Evolutionary conservation across 2,888 invertebrate species (phyloP), one percentile per base, ranked within the genome.

Genomic region (Drosophila quinaria): DNA sequence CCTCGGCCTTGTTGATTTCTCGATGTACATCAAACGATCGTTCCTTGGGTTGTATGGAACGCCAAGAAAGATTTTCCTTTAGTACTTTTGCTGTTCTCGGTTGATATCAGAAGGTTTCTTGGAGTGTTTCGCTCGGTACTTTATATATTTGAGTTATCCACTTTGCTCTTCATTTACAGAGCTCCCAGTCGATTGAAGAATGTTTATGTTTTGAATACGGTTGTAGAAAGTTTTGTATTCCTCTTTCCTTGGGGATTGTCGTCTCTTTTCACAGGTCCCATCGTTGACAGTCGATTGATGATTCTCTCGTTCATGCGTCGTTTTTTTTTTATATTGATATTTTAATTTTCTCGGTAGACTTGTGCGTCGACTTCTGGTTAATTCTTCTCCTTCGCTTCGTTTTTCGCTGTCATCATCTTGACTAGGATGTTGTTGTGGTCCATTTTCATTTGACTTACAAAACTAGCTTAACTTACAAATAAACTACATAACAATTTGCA

Each of bases 401-500:
- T 25, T 35, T 13, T 41, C 17, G n/a, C 8, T 17, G 44, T 39
- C 39, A 11, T 41, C 58, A 22, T 49, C 42, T 47, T 49, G 44
- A 59, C 29, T 59, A 59, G 64, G 17, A n/a, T 37, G 39, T 55
- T 25, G 22, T 35, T 52, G 51, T 75, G 31, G 61, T 73, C 59
- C 69, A 44, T 5, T 10, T 52, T 47, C 5, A 1, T 33, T 33
- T 10, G 5, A 47, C 64, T 72, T 77, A 70, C n/a, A 8, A 41
- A 42, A 46, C 70, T 78, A 78, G 13, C 37, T 49, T 64, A 78
- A 25, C 37, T 49, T 64, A 72, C 5, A 54, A 33, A 33, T 35
- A 46, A 42, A 46, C 66, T 60, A 61, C 9, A 31, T 61, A 72
- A 72, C 51, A 72, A 55, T 58, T 11, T 44, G 15, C 4, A 47